Evolutionary conservation across 64 coral and sea anemone genomes (phyloP).

Genomic region (Pocillopora verrucosa): DNA sequence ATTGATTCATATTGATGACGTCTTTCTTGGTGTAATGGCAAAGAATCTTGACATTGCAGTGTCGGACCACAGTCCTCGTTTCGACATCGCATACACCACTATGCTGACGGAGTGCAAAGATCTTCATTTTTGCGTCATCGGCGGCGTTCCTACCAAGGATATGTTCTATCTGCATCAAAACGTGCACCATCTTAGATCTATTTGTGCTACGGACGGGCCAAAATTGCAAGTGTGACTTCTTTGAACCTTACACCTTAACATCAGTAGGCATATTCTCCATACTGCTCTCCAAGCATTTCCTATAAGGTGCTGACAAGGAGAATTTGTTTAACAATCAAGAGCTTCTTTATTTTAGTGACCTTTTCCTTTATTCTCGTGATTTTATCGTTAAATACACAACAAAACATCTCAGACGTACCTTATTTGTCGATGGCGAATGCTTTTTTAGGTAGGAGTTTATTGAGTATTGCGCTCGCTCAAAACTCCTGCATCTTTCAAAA

Average conservation of each 20-base stretch:
- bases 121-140: slow-evolving; percentile 67
- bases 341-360: no score
- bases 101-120: slow-evolving; percentile 89
- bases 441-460: no score
- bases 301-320: background rate
- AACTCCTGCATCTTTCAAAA: no score
- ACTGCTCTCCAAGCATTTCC: background rate
- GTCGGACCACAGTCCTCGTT: slow-evolving; percentile 47
- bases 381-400: no score
- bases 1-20: slow-evolving; percentile 82
- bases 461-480: no score
- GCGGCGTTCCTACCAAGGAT: slow-evolving; percentile 77
- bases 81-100: slow-evolving; percentile 81
- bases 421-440: no score
- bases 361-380: no score
- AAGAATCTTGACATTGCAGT: slow-evolving; percentile 31
- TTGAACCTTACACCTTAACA: background rate
- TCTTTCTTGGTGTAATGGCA: slow-evolving; percentile 63
- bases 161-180: slow-evolving; percentile 87
- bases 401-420: no score
- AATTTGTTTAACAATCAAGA: no score
- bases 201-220: slow-evolving; percentile 31
- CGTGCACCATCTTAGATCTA: slow-evolving; percentile 56
- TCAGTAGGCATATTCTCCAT: background rate
- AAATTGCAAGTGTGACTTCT: background rate